Evolutionary conservation across 2,888 invertebrate species (phyloP).

Genomic region (Cryptus viduatorius): DNA sequence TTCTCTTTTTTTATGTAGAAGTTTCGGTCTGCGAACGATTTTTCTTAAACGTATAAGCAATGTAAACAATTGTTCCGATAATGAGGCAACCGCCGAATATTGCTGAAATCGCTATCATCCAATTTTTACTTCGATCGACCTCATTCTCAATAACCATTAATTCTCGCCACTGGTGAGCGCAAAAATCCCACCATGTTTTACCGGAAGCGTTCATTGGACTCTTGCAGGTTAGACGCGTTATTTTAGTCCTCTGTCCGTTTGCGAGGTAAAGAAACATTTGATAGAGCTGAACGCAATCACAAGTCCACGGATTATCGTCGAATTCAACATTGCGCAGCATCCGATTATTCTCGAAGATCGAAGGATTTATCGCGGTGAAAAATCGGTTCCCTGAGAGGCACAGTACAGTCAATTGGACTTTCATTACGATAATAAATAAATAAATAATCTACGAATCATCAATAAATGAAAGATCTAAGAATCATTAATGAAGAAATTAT

Average conservation of each 20-base stretch:
- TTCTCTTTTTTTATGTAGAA: neutral
- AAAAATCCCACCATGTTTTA: constrained; percentile 86
- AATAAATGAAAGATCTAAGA: too few relatives aligned
- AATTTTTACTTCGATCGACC: constrained; percentile 16
- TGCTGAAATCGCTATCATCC: constrained; percentile 50
- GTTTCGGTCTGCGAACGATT: neutral
- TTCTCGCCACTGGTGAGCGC: constrained; percentile 37
- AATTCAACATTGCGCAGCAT: constrained; percentile 87
- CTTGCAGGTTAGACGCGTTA: constrained; percentile 87
- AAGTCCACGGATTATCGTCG: constrained; percentile 90
- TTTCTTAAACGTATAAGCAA: constrained; percentile 41
- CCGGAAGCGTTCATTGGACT: constrained; percentile 88
- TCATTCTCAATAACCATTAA: constrained; percentile 16
- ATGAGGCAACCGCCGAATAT: constrained; percentile 41
- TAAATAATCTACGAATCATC: too few relatives aligned
- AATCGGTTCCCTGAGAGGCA: constrained; percentile 87
- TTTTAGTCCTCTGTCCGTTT: constrained; percentile 86
- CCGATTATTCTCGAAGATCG: constrained; percentile 87
- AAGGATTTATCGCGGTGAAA: constrained; percentile 87
- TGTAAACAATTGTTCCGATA: constrained; percentile 42
- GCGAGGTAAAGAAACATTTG: constrained; percentile 88
- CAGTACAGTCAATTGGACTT: neutral
- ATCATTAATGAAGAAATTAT: too few relatives aligned
- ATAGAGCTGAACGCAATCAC: constrained; percentile 88
- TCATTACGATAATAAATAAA: too few relatives aligned